Evolutionary conservation across 2,888 invertebrate species (phyloP), one percentile per base, ranked within the genome.

Genomic region (Slavum lentiscoides): DNA sequence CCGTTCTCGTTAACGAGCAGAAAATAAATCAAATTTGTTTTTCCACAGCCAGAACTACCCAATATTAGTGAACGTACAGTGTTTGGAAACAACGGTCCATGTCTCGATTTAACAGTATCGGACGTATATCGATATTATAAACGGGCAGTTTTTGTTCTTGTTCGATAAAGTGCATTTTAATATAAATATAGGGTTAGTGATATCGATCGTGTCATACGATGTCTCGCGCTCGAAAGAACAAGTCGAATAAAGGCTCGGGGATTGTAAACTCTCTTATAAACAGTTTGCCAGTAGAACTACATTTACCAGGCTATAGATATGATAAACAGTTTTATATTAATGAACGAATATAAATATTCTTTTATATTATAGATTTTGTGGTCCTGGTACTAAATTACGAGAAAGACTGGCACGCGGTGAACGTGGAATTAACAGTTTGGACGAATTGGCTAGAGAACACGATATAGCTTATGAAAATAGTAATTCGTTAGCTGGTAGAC

Each of bases 281-380:
- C 17, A n/a, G 23, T n/a, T 23, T 23, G 6, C 72, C 72, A 2
- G 23, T 72, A 13, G 72, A 72, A 59, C 19, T 59, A 37, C 30
- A 72, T 72, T 58, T 58, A 72, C 72, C 72, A 55, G 59, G 59
- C 1, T 67, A 67, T 67, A 23, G 37, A 39, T 66, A 55, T 55
- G 19, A 15, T 15, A 55, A 11, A 55, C 5, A 17, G 15, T 15
- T 55, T 11, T 11, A 55, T 13, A 55, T 55, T 55, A 55, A 17
- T 55, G 5, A 11, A 55, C 19, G 19, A 17, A 13, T 55, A 55
- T 19, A 55, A 55, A 55, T 17, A 17, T 55, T 15, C 1, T 55
- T 15, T 55, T 1, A 55, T 15, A 19, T 55, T 13, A 17, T 19
- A 59, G 21, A 21, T 59, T 59, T 58, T 59, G 58, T 30, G 72